Evolutionary conservation across 2,113 vertebrate species (phyloP).

Genomic region (Blennius ocellaris): DNA sequence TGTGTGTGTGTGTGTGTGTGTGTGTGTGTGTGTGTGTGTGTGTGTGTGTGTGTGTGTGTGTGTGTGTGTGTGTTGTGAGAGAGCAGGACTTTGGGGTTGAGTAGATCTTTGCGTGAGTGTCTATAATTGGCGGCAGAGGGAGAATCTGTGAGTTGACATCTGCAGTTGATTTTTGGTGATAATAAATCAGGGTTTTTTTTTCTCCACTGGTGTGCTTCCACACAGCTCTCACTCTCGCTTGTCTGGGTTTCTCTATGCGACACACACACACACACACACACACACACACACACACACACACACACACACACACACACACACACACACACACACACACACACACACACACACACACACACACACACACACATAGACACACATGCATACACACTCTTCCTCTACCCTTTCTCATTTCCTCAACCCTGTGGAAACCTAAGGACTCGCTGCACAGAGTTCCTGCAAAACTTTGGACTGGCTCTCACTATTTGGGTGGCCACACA

Average conservation of each 20-base stretch:
- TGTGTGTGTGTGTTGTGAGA: slow-evolving; percentile 35
- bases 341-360: slow-evolving; percentile 13
- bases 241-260: slow-evolving; percentile 44
- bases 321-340: slow-evolving; percentile 13
- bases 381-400: slow-evolving; percentile 25
- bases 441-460: slow-evolving; percentile 61
- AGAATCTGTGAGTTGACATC: slow-evolving; percentile 85
- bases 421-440: slow-evolving; percentile 69
- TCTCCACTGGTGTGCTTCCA: slow-evolving; percentile 81
- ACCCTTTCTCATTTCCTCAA: slow-evolving; percentile 70
- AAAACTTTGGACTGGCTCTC: slow-evolving; percentile 65
- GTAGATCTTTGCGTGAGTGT: slow-evolving; percentile 85
- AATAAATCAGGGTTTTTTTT: slow-evolving; percentile 92
- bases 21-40: slow-evolving; percentile 11
- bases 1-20: slow-evolving; percentile 16
- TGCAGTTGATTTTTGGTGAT: slow-evolving; percentile 89
- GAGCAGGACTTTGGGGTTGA: slow-evolving; percentile 38
- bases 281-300: not conserved
- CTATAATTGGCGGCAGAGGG: slow-evolving; percentile 89
- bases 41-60: slow-evolving; percentile 4
- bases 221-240: slow-evolving; percentile 64
- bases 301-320: slow-evolving; percentile 30
- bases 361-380: no score
- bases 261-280: slow-evolving; percentile 42
- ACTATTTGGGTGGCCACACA: slow-evolving; percentile 78